phyloP scores from a whole-genome alignment of 2,797 vertebrate species.

The Labeo calbasu region DNA sequence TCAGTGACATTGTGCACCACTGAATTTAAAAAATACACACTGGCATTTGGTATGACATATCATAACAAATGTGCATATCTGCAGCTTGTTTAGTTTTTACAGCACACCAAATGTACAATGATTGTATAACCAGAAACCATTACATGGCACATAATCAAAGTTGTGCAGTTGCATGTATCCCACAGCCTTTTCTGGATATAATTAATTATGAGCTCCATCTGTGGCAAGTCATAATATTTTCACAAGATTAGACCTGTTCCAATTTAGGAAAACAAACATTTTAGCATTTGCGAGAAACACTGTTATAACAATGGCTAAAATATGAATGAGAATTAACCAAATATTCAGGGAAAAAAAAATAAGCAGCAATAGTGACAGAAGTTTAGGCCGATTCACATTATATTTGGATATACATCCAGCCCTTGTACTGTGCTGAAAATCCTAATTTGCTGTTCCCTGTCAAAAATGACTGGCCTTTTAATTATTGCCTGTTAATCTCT shows the following conservation, averaged over 20 bases:
- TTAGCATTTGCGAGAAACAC: neutral
- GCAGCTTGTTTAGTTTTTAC: slow-evolving; percentile 3
- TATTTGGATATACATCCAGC: neutral
- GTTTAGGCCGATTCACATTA: neutral
- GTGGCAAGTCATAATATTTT: slow-evolving; percentile 20
- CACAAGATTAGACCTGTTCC: slow-evolving; percentile 15
- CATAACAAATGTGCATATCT: neutral
- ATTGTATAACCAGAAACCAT: neutral
- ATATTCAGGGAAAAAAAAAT: neutral
- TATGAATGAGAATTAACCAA: neutral
- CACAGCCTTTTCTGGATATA: slow-evolving; percentile 18
- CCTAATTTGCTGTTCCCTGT: neutral
- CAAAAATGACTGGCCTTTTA: neutral
- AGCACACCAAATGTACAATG: neutral
- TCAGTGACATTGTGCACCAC: neutral
- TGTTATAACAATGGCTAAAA: neutral
- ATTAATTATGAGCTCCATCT: slow-evolving; percentile 9
- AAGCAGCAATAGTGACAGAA: neutral
- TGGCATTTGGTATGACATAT: neutral
- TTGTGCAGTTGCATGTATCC: neutral
- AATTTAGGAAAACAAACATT: neutral
- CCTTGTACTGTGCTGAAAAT: neutral
- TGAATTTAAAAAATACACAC: neutral
- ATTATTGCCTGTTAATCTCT: too few relatives aligned
- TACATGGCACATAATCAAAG: slow-evolving; percentile 17